Evolutionary conservation across 1,140 invertebrate genomes (phyloP), one percentile per base, ranked within the genome.

Genomic region (Drosophila arizonae): DNA sequence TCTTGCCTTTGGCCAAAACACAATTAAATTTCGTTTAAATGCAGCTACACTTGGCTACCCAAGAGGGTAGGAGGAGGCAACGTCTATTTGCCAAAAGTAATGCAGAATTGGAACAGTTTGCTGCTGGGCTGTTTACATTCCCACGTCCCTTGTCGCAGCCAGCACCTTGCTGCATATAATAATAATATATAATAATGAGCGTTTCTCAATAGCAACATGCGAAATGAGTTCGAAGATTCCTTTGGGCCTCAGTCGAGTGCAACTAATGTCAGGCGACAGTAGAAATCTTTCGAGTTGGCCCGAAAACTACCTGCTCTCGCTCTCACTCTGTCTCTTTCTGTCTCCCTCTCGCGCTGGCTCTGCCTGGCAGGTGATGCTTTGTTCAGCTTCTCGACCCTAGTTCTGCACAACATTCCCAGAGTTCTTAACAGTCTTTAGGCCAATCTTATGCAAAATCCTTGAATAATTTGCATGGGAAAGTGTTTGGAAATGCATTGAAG

Each of bases 401-500:
- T n/a, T 30, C 39, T 62, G 11, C 51, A 6, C 54, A 5, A 15
- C 46, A 66, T 87, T 85, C 81, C 82, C 82, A 85, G 74, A 66
- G 36, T 56, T 68, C 74, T 86, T 71, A 86, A 56, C 43, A 6
- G 43, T 51, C 77, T 71, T 79, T 78, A 64, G 54, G 36, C 43
- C 69, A 87, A 84, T 84, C 80, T 88, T 89, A 88, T 88, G 85
- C 85, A 89, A 88, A 88, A 88, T 88, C 79, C 82, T 81, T 68
- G 64, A 15, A 10, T 64, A 61, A 88, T 88, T 88, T 88, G 84
- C 84, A 88, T 88, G 85, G 84, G 80, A 88, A 88, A 88, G 84
- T 87, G 84, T 82, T 88, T 87, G 63, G 63, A 15, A 17, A 39
- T 52, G 54, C 55, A 28, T 10, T 66, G 48, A 63, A 46, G 36